A percentile compares a stretch with the other conserved stretches of the same genome.
phyloP scores from a whole-genome alignment of 2,113 vertebrate species.

The Spheniscus mendiculus region DNA sequence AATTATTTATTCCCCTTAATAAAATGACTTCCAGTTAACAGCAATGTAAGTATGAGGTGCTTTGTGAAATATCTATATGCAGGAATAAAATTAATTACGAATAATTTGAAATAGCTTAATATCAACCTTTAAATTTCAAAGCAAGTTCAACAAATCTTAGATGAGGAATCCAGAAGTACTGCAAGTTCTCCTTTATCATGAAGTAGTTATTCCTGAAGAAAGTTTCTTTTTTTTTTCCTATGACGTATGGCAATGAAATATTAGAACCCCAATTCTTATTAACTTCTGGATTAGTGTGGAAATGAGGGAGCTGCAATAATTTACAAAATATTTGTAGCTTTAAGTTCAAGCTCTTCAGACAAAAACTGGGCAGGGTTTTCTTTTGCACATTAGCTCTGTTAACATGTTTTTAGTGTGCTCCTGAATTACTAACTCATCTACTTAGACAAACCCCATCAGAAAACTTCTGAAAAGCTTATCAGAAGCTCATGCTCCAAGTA shows the following conservation, averaged over 20 bases:
- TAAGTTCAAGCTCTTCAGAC: not conserved
- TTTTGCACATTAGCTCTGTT: not conserved
- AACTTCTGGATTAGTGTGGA: not conserved
- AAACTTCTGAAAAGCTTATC: conserved; percentile 1
- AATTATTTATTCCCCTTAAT: not conserved
- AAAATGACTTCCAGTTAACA: not conserved
- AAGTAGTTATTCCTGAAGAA: not conserved
- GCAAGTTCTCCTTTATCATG: not conserved
- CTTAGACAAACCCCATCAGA: not conserved
- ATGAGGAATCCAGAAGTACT: not conserved
- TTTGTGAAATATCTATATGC: not conserved
- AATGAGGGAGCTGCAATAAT: not conserved
- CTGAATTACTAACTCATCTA: not conserved
- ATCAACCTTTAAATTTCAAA: not conserved
- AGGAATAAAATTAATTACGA: not conserved
- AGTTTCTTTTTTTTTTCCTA: not conserved
- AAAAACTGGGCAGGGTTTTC: not conserved
- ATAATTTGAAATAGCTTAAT: not conserved
- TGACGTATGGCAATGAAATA: not conserved
- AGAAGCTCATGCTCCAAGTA: not conserved
- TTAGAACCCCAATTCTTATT: not conserved
- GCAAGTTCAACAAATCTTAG: not conserved
- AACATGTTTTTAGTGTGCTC: not conserved
- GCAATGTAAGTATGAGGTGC: not conserved
- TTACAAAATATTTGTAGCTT: no score